A percentile compares a stretch with the other conserved stretches of the same genome.
phyloP scores from a whole-genome alignment of 2,888 invertebrate genomes.

The Athripsodes cinereus region DNA sequence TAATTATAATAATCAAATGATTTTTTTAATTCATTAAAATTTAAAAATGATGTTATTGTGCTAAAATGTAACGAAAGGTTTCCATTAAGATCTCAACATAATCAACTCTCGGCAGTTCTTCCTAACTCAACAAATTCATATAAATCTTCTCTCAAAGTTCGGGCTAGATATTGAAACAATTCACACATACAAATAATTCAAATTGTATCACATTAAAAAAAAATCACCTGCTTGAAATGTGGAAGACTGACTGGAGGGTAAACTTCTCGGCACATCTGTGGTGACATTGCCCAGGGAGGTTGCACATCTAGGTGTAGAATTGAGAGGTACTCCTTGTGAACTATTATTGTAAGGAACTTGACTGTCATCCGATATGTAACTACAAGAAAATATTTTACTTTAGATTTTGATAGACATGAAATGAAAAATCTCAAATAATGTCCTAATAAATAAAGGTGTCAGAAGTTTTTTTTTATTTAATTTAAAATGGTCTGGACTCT shows the following conservation, averaged over 20 bases:
- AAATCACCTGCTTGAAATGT: conserved; percentile 16
- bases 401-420: neutral
- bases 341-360: conserved; percentile 19
- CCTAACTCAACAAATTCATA: too few species aligned
- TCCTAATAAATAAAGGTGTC: too few species aligned
- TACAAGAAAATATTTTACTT: conserved; percentile 12
- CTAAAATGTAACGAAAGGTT: too few species aligned
- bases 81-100: too few species aligned
- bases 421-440: neutral
- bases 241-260: conserved; percentile 11
- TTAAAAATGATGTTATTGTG: too few species aligned
- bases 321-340: conserved; percentile 19
- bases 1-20: too few species aligned
- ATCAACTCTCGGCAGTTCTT: too few species aligned
- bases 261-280: conserved; percentile 11
- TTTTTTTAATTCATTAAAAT: too few species aligned
- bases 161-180: too few species aligned
- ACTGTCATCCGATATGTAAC: conserved; percentile 26
- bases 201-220: neutral
- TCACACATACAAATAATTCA: neutral
- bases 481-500: too few species aligned
- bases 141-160: too few species aligned
- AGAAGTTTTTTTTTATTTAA: too few species aligned
- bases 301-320: conserved; percentile 29
- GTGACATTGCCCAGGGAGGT: conserved; percentile 21